phyloP scores from a whole-genome alignment of 2,113 vertebrate genomes.

The Paraplagusia blochii region DNA sequence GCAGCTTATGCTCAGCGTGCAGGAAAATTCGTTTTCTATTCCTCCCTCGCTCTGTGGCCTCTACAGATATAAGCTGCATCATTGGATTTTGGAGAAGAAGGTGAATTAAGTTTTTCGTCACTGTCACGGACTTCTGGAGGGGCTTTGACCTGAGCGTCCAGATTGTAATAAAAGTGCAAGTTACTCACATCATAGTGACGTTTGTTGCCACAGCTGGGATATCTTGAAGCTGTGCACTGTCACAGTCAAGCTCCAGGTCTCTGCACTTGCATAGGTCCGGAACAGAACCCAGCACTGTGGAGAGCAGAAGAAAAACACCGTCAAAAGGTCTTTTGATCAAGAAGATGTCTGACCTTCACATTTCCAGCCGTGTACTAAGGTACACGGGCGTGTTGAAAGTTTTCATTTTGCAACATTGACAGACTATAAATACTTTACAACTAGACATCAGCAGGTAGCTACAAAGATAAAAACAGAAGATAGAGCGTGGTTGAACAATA shows the following conservation, averaged over 20 bases:
- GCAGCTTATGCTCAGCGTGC: not conserved
- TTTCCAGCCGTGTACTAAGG: no score
- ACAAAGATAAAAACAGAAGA: no score
- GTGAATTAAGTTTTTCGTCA: not conserved
- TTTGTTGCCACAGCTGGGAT: constrained; percentile 85
- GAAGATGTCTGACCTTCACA: not conserved
- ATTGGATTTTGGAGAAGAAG: no score
- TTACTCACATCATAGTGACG: constrained; percentile 90
- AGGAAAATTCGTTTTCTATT: not conserved
- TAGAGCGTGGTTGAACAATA: no score
- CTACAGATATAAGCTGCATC: not conserved
- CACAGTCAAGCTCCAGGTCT: constrained; percentile 85
- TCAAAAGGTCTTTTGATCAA: not conserved
- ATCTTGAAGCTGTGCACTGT: constrained; percentile 75
- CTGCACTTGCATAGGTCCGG: constrained; percentile 82
- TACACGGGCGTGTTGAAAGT: no score
- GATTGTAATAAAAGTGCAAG: not conserved
- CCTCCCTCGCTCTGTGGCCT: not conserved
- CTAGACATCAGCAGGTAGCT: no score
- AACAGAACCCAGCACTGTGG: constrained; percentile 80
- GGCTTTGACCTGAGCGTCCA: constrained; percentile 1
- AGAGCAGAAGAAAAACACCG: not conserved
- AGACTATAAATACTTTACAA: no score
- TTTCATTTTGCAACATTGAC: no score
- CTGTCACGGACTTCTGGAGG: not conserved